These are phyloP conservation scores for Cardinalis cardinalis DNA, from an alignment of 2,113 vertebrate genomes.

Conservation along the genomic window DNA sequence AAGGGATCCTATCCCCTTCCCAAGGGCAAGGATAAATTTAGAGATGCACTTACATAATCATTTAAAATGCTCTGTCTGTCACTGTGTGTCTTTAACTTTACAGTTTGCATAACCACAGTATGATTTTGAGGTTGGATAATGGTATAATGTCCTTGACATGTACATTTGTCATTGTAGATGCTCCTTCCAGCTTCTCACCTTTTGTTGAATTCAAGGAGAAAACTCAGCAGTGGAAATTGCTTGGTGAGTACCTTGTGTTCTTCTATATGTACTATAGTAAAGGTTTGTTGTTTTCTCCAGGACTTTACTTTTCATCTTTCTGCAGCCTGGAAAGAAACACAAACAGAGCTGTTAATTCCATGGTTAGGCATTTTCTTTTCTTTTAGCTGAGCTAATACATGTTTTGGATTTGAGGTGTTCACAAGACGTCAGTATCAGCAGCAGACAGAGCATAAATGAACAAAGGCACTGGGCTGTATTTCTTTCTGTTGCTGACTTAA, in stretches of 20 bases:
- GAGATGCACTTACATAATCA: not conserved
- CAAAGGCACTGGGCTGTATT: not conserved
- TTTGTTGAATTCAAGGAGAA: slow-evolving; percentile 92
- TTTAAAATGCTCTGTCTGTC: not conserved
- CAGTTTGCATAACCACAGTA: not conserved
- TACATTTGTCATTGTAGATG: slow-evolving; percentile 54
- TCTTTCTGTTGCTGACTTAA: not conserved
- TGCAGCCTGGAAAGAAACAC: not conserved
- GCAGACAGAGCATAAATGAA: not conserved
- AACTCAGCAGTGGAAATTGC: slow-evolving; percentile 92
- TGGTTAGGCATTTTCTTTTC: not conserved
- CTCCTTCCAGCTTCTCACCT: slow-evolving; percentile 87
- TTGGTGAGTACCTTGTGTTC: slow-evolving; percentile 74
- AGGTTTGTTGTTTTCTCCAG: not conserved
- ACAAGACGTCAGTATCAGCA: not conserved
- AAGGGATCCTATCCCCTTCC: not conserved
- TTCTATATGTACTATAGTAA: rapidly evolving
- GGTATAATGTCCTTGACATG: not conserved
- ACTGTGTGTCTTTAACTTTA: not conserved
- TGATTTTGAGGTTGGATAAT: not conserved
- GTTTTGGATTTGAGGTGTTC: not conserved
- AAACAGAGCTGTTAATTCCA: not conserved
- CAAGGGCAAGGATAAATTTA: not conserved
- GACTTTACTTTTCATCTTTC: not conserved
- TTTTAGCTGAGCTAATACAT: not conserved